Percentiles rank a stretch among this genome's conserved stretches.
phyloP scores from a whole-genome alignment of 2,797 vertebrate species.

The Brachymystax lenok region DNA sequence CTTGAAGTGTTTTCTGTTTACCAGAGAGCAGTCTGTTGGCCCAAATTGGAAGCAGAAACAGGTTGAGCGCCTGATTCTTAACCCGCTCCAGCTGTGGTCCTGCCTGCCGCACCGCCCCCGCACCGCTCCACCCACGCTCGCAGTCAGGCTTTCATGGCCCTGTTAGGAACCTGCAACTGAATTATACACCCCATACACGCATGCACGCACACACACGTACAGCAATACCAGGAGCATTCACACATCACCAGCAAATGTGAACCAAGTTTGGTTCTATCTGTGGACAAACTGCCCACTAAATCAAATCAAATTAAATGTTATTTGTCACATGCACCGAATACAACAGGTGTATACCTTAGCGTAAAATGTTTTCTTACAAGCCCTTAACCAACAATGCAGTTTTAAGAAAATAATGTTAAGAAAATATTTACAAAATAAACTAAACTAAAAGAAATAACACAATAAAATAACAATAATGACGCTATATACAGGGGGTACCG shows the following conservation, averaged over 20 bases:
- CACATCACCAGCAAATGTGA: background rate
- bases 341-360: too few species aligned
- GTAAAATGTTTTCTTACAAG: too few species aligned
- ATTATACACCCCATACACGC: constrained; percentile 32
- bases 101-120: constrained; percentile 24
- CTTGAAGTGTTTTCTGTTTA: constrained; percentile 71
- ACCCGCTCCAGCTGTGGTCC: constrained; percentile 66
- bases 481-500: too few species aligned
- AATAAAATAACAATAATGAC: too few species aligned
- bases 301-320: too few species aligned
- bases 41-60: constrained; percentile 70
- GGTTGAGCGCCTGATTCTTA: constrained; percentile 69
- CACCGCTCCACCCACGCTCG: constrained; percentile 29
- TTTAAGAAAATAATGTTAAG: too few species aligned
- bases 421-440: too few species aligned
- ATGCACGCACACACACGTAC: background rate
- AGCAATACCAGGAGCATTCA: background rate
- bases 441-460: too few species aligned
- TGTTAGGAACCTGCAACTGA: constrained; percentile 53
- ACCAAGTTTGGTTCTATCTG: background rate
- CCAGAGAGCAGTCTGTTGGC: constrained; percentile 56
- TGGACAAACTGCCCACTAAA: background rate
- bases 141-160: constrained; percentile 17
- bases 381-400: too few species aligned
- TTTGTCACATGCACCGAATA: too few species aligned